A percentile compares a stretch with the other conserved stretches of the same genome.
Conservation (phyloP, 92 coral and sea anemone genomes). For the Phymanthus crucifer region DNA sequence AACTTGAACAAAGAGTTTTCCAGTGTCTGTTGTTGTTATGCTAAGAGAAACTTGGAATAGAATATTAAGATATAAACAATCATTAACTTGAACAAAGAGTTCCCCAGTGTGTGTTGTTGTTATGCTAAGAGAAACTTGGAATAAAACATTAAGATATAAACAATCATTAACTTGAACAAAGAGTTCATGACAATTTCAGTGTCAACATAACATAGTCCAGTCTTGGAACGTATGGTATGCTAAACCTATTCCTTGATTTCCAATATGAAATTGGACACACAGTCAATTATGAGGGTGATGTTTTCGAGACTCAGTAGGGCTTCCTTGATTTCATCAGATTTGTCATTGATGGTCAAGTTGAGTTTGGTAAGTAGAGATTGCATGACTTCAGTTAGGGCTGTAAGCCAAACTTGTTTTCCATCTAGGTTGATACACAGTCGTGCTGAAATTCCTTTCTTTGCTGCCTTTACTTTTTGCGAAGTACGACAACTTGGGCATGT, state of each 20-base stretch:
- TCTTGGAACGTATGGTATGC: no score
- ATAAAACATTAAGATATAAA: no score
- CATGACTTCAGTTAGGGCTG: conserved; percentile 51
- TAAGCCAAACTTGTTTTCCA: conserved; percentile 51
- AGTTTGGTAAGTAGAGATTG: conserved; percentile 31
- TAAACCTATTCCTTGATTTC: conserved; percentile 28
- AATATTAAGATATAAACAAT: no score
- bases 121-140: no score
- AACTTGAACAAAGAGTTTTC: no score
- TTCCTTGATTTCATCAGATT: conserved; percentile 33
- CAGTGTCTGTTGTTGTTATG: no score
- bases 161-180: no score
- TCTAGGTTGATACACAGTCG: conserved; percentile 27
- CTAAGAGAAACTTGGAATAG: no score
- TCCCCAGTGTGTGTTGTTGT: no score
- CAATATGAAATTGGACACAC: conserved; percentile 34
- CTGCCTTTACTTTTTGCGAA: conserved; percentile 34
- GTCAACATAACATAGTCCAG: no score
- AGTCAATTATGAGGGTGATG: conserved; percentile 20
- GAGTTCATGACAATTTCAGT: no score
- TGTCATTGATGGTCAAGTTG: conserved; percentile 28
- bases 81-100: no score
- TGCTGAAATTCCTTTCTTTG: conserved; percentile 51
- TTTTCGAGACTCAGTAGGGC: conserved; percentile 25
- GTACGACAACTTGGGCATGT: conserved; percentile 61